Base-by-base conservation (phyloP, 1,140 invertebrate species). In the Zaprionus taronus region DNA sequence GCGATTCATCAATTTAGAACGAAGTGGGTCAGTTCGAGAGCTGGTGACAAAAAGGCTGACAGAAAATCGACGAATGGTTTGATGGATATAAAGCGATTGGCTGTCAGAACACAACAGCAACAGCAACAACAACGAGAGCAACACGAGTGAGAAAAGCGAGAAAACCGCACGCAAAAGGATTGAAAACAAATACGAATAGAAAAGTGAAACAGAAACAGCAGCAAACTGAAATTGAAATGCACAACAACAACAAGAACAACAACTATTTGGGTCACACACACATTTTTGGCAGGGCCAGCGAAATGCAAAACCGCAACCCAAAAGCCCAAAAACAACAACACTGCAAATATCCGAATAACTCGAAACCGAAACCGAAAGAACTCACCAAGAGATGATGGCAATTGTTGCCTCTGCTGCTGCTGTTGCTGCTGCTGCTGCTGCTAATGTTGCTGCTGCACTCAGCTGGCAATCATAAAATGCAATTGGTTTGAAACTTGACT, bases 391-490 rank as follows among this genome's bases (percentile, higher is more conserved):
- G 79, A 72, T 81, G 81, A 76, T 47, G 68, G 56, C 84, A 84
- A 84, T 53, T 81, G 58, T 73, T 78, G 53, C 4, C 36, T 22
- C 31, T 64, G 17, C 51, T 31, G 53, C 51, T 58, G 61, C 7
- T 28, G 26, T 5, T 5, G 3, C 5, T 6, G 5, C 26, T 26
- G 26, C 5, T 26, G 26, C 28, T 47, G 41, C 7, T 26, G 44
- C 12, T 22, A 31, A 4, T 69, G 75, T 41, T 77, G 68, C 64
- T 58, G 67, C 28, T 79, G 60, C 77, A 83, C 80, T 83, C 84
- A 72, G 70, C 63, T 47, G 83, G 85, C 81, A 90, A 89, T 90
- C 85, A 89, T 89, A 89, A 89, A 89, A 89, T 89, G 85, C 85
- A 89, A 90, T 90, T 90, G 85, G 85, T 82, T 81, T 89, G 66